A percentile compares a stretch with the other conserved stretches of the same genome.
Conservation (phyloP, 2,888 invertebrate genomes). For the Rhogogaster chlorosoma region DNA sequence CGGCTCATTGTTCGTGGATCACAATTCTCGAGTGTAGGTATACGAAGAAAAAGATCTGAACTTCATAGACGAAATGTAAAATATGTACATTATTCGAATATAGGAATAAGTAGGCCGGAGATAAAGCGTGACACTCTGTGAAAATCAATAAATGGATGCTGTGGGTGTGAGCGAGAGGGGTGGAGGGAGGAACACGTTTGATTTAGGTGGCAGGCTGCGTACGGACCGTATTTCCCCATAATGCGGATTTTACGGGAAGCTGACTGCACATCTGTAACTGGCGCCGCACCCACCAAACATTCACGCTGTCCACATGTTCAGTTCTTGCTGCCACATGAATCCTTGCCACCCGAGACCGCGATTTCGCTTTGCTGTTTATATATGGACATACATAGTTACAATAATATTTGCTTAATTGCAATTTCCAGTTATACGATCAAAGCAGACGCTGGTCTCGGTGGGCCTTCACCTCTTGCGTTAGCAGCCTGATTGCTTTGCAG, state of each 20-base stretch:
- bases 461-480: neutral
- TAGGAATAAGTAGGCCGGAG: slow-evolving; percentile 39
- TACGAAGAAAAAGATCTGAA: neutral
- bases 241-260: slow-evolving; percentile 49
- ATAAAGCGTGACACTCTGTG: slow-evolving; percentile 36
- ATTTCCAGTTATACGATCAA: slow-evolving; percentile 35
- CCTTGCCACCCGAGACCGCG: slow-evolving; percentile 15
- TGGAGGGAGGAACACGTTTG: slow-evolving; percentile 32
- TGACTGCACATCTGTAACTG: slow-evolving; percentile 51
- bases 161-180: slow-evolving; percentile 37
- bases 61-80: neutral
- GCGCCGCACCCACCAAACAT: slow-evolving; percentile 38
- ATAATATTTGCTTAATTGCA: slow-evolving; percentile 37
- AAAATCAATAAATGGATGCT: slow-evolving; percentile 45
- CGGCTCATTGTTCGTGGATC: neutral
- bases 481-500: slow-evolving; percentile 9
- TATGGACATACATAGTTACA: neutral
- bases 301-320: slow-evolving; percentile 33
- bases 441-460: neutral
- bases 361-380: neutral
- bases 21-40: neutral
- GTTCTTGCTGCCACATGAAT: slow-evolving; percentile 22
- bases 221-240: slow-evolving; percentile 48
- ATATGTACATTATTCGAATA: slow-evolving; percentile 3
- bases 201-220: slow-evolving; percentile 50